Base-by-base conservation (phyloP, 2,888 invertebrate species). In the Leptogaster cylindrica region DNA sequence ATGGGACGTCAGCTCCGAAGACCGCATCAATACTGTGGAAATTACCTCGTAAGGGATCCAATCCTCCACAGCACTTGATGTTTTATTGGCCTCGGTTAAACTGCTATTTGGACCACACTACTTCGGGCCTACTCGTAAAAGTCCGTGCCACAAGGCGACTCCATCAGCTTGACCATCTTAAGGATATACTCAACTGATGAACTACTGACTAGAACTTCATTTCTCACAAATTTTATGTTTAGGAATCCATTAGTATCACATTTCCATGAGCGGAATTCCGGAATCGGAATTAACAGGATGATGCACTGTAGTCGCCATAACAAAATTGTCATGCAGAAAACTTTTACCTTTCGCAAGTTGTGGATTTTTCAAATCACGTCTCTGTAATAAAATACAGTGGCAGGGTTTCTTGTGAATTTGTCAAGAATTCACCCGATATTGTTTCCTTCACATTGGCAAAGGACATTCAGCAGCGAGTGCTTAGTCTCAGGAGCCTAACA, bases 51-150 rank as follows among this genome's bases (percentile, higher is more conserved):
- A 31, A 31, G 31, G 31, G 31, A 31, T 31, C 31, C 6, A 46
- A 16, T 46, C 5, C 25, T n/a, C 18, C 46, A 8, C 46, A 46
- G 46, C 46, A 46, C 46, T 46, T 46, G 23, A 46, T n/a, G 23
- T 18, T 46, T 46, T 23, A 46, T 46, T 46, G 46, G 23, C 12
- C 20, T 16, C 20, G 46, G 10, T 23, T 18, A 18, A 44, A 44
- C 16, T 44, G 16, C 23, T n/a, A 8, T 20, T 6, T 20, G 25
- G 46, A 23, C 25, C 23, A 23, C 25, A 23, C 46, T 10, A 23
- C 16, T 20, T 20, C 8, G 7, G 5, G 4, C 46, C 46, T 20
- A 16, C 6, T n/a, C 41, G 7, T 16, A 41, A 41, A 16, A 2
- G 12, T 41, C 5, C 12, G 16, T 8, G 0, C 5, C 41, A 8